Conservation (phyloP, 2,888 invertebrate genomes). For the Hyles lineata region DNA sequence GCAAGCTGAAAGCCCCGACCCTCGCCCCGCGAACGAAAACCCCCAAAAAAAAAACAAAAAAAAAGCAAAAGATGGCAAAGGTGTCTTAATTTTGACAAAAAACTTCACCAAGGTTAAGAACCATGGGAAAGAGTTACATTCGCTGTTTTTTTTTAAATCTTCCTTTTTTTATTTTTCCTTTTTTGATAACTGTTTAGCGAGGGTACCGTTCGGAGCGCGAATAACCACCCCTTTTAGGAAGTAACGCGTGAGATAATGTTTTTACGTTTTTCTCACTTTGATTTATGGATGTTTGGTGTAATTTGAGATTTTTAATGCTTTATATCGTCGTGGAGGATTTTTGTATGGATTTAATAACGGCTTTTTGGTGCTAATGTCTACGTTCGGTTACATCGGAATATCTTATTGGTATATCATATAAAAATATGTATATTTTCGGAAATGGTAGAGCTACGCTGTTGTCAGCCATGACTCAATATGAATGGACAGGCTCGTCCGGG, state of each 20-base stretch:
- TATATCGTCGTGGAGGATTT: slow-evolving; percentile 66
- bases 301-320: slow-evolving; percentile 82
- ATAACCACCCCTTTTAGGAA: slow-evolving; percentile 81
- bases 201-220: slow-evolving; percentile 72
- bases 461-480: too few species aligned
- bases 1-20: slow-evolving; percentile 68
- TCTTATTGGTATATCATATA: background rate
- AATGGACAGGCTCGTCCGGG: too few species aligned
- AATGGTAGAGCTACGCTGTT: too few species aligned
- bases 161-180: slow-evolving; percentile 70
- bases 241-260: slow-evolving; percentile 80
- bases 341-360: slow-evolving; percentile 71
- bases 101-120: slow-evolving; percentile 81
- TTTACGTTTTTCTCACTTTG: slow-evolving; percentile 66
- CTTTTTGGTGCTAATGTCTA: slow-evolving; percentile 45
- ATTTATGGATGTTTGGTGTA: slow-evolving; percentile 84
- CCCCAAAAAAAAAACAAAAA: slow-evolving; percentile 56
- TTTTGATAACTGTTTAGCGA: slow-evolving; percentile 70
- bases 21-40: slow-evolving; percentile 55
- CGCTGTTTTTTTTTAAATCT: slow-evolving; percentile 50
- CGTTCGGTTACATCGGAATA: background rate
- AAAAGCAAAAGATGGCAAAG: slow-evolving; percentile 83
- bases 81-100: slow-evolving; percentile 80
- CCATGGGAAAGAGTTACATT: slow-evolving; percentile 84
- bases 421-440: too few species aligned